Base-by-base conservation (phyloP, 64 coral and sea anemone species). In the Platygyra sinensis region DNA sequence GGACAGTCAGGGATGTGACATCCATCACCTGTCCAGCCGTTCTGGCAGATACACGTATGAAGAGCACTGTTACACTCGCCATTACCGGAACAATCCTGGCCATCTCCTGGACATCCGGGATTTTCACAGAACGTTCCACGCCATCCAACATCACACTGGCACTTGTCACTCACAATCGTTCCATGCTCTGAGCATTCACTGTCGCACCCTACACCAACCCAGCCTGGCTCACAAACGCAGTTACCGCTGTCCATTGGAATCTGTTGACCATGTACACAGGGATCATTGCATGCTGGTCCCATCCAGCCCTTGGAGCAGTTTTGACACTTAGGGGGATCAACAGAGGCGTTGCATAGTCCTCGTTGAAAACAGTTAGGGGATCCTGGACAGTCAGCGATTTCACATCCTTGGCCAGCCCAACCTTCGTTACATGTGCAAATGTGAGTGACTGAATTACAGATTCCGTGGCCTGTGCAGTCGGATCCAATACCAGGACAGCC, bases 141-240 rank as follows among this genome's bases (percentile, higher is more conserved):
- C 96, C 96, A 98, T 63, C 93, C 96, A 32, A 80, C 78, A 36
- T 93, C 61, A 75, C 96, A 98, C 60, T 93, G 39, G 64, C 96
- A 98, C 30, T 65, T 74, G 63, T 51, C 76, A 51, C 83, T 87
- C 9, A 90, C 75, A 38, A 98, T 82, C 42, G 67, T 95, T 32
- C 96, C 96, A 87, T 98, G 93, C 15, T 89, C 96, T 67, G 96
- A 98, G 76, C 96, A 98, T 72, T 98, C 96, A 27, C 96, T 98
- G 76, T 98, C 78, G 36, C 96, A 98, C 2, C 96, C 96, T 49
- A 94, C 90, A 36, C 96, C 96, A 16, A 93, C 91, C 87, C 91
- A 98, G 5, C 96, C 96, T 54, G 87, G 87, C 22, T 98, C 93
- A 87, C 96, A 98, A 32, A 84, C 83, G 59, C 96, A 98, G 72